Evolutionary conservation across 2,888 invertebrate genomes (phyloP).

Genomic region (Amiota mariae): DNA sequence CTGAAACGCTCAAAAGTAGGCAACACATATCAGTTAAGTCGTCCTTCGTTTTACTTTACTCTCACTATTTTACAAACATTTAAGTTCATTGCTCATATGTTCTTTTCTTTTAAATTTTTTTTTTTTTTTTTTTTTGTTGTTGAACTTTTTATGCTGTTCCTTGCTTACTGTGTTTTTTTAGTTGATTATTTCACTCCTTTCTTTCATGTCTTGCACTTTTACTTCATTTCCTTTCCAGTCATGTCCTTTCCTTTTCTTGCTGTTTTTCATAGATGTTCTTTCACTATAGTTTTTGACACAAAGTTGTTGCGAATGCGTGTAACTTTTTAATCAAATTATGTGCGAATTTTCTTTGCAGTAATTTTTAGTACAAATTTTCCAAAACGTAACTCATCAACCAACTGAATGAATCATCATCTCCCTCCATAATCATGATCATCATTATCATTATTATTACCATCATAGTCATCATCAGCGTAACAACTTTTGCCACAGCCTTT

Average conservation of each 20-base stretch:
- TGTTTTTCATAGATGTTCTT: constrained; percentile 46
- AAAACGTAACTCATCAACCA: constrained; percentile 46
- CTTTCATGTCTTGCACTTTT: neutral
- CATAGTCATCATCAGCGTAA: constrained; percentile 30
- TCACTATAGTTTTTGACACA: constrained; percentile 28
- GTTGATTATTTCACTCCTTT: neutral
- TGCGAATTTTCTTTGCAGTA: constrained; percentile 67
- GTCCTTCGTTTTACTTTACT: neutral
- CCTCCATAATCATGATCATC: constrained; percentile 23
- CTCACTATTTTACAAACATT: constrained; percentile 1
- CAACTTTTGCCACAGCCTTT: constrained; percentile 51
- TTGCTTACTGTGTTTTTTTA: neutral
- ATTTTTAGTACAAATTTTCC: constrained; percentile 62
- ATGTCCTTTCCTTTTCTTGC: constrained; percentile 8
- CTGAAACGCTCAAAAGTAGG: constrained; percentile 42
- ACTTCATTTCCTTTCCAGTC: constrained; percentile 11
- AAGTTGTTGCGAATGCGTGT: constrained; percentile 60
- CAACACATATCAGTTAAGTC: constrained; percentile 19
- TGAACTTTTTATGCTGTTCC: constrained; percentile 7
- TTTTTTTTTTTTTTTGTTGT: constrained; percentile 1
- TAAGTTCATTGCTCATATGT: neutral
- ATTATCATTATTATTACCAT: constrained; percentile 28
- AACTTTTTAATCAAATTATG: constrained; percentile 68
- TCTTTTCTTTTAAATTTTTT: constrained; percentile 36
- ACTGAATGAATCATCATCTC: constrained; percentile 34